phyloP scores from a whole-genome alignment of 1,140 invertebrate genomes.

The Ceratitis capitata region DNA sequence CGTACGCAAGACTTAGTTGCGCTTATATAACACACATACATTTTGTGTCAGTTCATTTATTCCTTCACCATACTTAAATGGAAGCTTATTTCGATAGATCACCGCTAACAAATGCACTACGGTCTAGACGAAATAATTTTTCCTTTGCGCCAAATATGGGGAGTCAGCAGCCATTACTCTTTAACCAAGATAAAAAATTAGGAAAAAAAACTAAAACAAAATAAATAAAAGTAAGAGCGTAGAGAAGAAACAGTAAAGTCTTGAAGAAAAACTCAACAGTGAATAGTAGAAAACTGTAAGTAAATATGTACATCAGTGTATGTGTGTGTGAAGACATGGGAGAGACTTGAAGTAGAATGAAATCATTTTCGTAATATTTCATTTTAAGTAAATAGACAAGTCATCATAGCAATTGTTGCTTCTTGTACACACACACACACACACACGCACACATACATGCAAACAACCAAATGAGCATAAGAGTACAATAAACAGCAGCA shows the following conservation, averaged over 20 bases:
- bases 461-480: not conserved
- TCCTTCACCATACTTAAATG: not conserved
- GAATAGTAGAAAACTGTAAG: not conserved
- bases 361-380: slow-evolving; percentile 16
- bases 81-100: slow-evolving; percentile 15
- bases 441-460: not conserved
- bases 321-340: not conserved
- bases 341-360: too few species aligned
- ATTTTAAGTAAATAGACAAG: slow-evolving; percentile 35
- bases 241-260: not conserved
- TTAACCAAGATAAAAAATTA: not conserved
- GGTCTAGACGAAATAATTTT: slow-evolving; percentile 28
- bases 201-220: too few species aligned
- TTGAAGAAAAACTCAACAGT: not conserved
- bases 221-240: not conserved
- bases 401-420: not conserved
- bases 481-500: not conserved
- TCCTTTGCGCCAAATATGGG: slow-evolving; percentile 7
- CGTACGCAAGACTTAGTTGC: too few species aligned
- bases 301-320: too few species aligned
- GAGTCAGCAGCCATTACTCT: slow-evolving; percentile 28
- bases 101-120: slow-evolving; percentile 1
- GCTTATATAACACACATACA: not conserved
- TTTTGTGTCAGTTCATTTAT: not conserved
- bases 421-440: too few species aligned